Evolutionary conservation across 2,113 vertebrate genomes (phyloP).

Genomic region (Zosterops pallidus): DNA sequence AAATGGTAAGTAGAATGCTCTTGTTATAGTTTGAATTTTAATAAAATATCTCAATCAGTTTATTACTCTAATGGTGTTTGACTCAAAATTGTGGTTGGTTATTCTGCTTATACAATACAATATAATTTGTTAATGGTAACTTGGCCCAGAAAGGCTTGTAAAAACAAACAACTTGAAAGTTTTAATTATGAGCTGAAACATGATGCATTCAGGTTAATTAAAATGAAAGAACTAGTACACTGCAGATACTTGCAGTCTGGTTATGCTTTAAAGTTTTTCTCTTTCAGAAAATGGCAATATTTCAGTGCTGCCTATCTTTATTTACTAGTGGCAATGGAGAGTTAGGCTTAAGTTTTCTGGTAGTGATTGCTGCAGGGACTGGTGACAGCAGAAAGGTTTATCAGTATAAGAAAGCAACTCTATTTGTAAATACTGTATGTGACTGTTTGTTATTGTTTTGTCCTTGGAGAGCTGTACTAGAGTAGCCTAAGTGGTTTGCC

Average conservation of each 20-base stretch:
- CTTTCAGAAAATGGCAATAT: background rate
- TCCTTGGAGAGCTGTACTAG: background rate
- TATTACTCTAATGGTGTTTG: background rate
- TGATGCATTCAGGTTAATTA: background rate
- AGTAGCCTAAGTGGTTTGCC: background rate
- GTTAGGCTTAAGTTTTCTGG: background rate
- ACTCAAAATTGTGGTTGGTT: background rate
- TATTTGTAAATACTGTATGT: background rate
- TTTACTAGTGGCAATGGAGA: background rate
- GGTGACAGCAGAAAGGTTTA: background rate
- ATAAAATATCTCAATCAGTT: background rate
- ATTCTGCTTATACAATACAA: background rate
- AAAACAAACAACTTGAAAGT: background rate
- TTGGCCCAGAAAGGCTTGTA: background rate
- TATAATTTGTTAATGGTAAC: background rate
- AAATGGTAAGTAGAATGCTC: constrained; percentile 86
- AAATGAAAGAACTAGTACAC: background rate
- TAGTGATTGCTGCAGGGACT: background rate
- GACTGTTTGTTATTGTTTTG: background rate
- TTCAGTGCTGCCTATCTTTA: background rate
- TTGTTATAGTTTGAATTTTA: constrained; percentile 16
- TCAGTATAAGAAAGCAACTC: background rate
- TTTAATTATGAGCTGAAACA: constrained; percentile 26
- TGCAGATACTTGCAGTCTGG: background rate
- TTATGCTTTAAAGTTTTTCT: background rate